Evolutionary conservation across 2,888 invertebrate genomes (phyloP), one percentile per base, ranked within the genome.

Genomic region (Zygothrica quintamaculata): DNA sequence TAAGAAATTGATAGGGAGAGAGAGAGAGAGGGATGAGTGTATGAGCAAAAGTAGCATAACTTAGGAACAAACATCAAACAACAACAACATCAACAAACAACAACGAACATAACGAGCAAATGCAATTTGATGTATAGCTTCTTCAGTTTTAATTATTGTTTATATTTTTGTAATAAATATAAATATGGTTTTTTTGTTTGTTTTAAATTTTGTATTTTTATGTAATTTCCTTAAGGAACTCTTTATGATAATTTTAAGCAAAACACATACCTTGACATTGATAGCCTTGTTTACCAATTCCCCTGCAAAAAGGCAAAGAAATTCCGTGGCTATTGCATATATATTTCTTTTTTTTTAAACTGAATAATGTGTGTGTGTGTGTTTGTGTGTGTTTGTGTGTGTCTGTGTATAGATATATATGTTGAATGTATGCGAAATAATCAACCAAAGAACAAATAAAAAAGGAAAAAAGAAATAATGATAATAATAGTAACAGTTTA

Each of bases 271-370:
- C 97, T 96, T 98, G 98, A 93, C 98, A 98, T 92, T 98, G 98
- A 93, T 98, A 98, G 92, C 98, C 98, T 93, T 98, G 98, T 93
- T 97, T 98, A 91, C 97, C 98, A 92, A 98, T 93, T 92, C 97
- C 97, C 97, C 97, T 97, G 95, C 91, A 95, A 94, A 86, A 92
- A 91, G 92, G 92, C 91, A 92, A n/a, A 92, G 91, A 91, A 90
- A 90, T 88, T 89, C 90, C 90, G 88, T 89, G 88, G 88, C 90
- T 89, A 86, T 86, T 90, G 90, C 72, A 75, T 75, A 74, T 74
- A 74, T 84, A 74, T 73, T 80, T 77, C 57, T 61, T 77, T 47
- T 75, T 78, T 77, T 67, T 62, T n/a, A n/a, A 78, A 84, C 78
- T 78, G 73, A 74, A 74, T 84, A 77, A 77, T 65, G 58, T 39